Base-by-base conservation (phyloP, 2,797 vertebrate genomes). In the Dermochelys coriacea region DNA sequence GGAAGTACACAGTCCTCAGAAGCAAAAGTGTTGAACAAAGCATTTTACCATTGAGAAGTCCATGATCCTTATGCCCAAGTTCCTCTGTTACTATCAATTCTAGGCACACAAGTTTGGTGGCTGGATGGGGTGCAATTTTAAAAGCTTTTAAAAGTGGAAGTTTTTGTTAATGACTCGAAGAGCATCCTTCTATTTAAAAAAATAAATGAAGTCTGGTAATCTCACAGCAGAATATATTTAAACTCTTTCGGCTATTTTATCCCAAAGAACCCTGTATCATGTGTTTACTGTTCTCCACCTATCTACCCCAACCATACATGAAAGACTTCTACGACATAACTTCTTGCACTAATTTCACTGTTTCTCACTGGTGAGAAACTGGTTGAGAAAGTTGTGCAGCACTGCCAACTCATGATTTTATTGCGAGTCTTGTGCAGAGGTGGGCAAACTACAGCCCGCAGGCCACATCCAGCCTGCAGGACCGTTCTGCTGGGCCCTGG, bases 301-400 rank as follows among this genome's bases (percentile, higher is more conserved):
- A 52, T 55, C 74, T 80, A 88, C 21, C 94, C 93, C 54, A 92
- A 80, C 74, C 21, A 74, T 21, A 1, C 83, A 86, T 86, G 80
- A 59, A 25, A 81, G 80, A 96, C 95, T 96, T 90, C 68, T 88
- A 49, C 49, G 85, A 90, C 59, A 91, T 64, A 92, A 6, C 14
- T 18, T 88, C 25, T 57, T 88, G 34, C 50, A 96, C 77, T 94
- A 90, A 82, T 82, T 93, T 86, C 82, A 84, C 34, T 92, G n/a
- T 90, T 78, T 84, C 82, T 83, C 23, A 23, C 84, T 84, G 45
- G 14, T 78, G 77, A 89, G 68, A 80, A 82, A 59, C 25, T 93
- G 84, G 4, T 0, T 1, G 86, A 41, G 75, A 80, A 74, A 87
- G 91, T 31, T 92, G 31, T 59, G 1, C 71, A 85, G 79, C 89